Conservation (phyloP, 2,797 vertebrate species). For the Acipenser ruthenus region DNA sequence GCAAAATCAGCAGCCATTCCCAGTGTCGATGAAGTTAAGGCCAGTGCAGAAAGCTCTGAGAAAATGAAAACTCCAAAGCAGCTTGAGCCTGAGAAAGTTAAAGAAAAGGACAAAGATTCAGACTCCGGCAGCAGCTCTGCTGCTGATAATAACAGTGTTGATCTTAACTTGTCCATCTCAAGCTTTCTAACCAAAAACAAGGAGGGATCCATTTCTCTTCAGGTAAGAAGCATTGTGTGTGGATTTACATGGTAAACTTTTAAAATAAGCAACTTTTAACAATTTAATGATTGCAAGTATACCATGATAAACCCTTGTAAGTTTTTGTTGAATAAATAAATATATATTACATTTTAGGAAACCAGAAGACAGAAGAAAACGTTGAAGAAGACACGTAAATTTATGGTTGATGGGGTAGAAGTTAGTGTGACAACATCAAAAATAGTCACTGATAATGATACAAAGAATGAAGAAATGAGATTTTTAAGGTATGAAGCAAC, state of each 20-base stretch:
- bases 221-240: constrained; percentile 57
- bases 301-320: background rate
- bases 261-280: background rate
- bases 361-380: constrained; percentile 91
- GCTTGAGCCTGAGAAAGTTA: constrained; percentile 52
- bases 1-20: constrained; percentile 19
- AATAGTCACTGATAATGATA: constrained; percentile 91
- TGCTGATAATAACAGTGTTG: constrained; percentile 76
- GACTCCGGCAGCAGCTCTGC: constrained; percentile 76
- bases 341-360: constrained; percentile 53
- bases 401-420: constrained; percentile 93
- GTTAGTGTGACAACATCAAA: constrained; percentile 94
- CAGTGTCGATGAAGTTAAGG: constrained; percentile 29
- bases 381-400: constrained; percentile 92
- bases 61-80: constrained; percentile 39
- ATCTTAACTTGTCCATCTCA: constrained; percentile 91
- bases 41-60: constrained; percentile 31
- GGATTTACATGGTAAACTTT: background rate
- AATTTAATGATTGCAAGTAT: background rate
- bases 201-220: constrained; percentile 79
- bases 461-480: constrained; percentile 89
- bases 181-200: constrained; percentile 90
- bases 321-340: no score
- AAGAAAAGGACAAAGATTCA: constrained; percentile 70
- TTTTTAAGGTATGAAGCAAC: constrained; percentile 72